Percentiles rank a stretch among this genome's conserved stretches.
These are phyloP conservation scores for Aethes cnicana DNA, from an alignment of 2,888 invertebrate genomes.

Conservation along the genomic window DNA sequence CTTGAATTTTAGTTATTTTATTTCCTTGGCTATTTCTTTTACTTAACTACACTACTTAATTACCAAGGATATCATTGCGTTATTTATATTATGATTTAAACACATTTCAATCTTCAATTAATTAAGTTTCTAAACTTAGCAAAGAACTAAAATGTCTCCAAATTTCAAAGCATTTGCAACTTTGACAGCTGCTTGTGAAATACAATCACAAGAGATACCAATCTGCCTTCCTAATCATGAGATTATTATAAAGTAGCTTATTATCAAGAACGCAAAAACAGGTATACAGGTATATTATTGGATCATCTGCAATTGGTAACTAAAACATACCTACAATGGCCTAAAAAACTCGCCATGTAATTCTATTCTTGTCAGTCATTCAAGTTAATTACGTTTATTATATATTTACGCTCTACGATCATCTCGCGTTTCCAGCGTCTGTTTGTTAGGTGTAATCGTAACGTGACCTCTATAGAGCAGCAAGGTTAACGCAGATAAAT, in stretches of 20 bases:
- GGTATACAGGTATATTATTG: not conserved
- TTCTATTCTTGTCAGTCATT: conserved; percentile 1
- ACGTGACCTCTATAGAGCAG: conserved; percentile 57
- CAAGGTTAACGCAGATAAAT: conserved; percentile 66
- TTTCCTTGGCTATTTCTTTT: too few relatives aligned
- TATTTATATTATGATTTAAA: too few relatives aligned
- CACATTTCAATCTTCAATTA: too few relatives aligned
- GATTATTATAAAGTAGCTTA: not conserved
- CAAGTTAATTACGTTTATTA: conserved; percentile 19
- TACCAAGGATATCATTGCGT: too few relatives aligned
- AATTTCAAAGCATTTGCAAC: not conserved
- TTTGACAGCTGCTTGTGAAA: not conserved
- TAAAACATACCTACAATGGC: not conserved
- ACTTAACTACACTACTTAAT: too few relatives aligned
- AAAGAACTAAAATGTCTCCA: too few relatives aligned
- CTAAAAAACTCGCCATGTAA: not conserved
- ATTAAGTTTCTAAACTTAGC: too few relatives aligned
- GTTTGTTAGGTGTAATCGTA: conserved; percentile 30
- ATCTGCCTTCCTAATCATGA: too few relatives aligned
- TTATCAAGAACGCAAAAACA: not conserved
- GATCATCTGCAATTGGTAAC: not conserved
- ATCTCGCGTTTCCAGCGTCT: conserved; percentile 32
- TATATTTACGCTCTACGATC: conserved; percentile 33
- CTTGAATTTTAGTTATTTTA: too few relatives aligned
- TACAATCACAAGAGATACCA: not conserved